phyloP scores from a whole-genome alignment of 2,113 vertebrate genomes.

The Fregetta grallaria region DNA sequence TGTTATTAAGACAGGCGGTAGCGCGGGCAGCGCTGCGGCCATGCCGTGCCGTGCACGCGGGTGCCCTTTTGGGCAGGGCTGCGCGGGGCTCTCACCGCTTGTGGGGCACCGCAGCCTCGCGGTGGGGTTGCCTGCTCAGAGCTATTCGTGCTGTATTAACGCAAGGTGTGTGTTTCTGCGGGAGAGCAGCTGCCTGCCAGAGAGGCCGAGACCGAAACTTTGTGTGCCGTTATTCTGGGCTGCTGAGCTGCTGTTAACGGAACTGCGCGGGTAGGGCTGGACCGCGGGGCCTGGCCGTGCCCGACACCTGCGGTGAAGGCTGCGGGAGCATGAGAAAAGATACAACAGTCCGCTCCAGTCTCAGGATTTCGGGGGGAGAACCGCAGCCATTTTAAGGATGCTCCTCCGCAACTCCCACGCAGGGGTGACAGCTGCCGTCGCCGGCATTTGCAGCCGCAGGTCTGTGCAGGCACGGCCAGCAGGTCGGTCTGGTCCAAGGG shows the following conservation, averaged over 20 bases:
- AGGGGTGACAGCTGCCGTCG: rapidly evolving
- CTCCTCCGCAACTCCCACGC: rapidly evolving
- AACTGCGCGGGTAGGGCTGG: rapidly evolving
- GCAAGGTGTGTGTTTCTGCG: neutral
- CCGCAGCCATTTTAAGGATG: rapidly evolving
- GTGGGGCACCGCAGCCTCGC: neutral
- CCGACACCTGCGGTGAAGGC: rapidly evolving
- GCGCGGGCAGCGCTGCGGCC: rapidly evolving
- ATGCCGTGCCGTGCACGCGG: rapidly evolving
- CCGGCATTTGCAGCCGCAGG: neutral
- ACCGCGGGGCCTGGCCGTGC: neutral
- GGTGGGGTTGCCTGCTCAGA: neutral
- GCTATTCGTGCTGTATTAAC: neutral
- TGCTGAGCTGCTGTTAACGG: neutral
- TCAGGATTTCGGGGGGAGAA: neutral
- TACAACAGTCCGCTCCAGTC: no score
- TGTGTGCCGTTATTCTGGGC: rapidly evolving
- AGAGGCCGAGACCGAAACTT: neutral
- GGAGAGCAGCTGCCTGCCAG: neutral
- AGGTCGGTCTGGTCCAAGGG: neutral
- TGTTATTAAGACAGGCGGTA: neutral
- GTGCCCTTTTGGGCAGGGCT: neutral
- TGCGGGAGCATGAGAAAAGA: rapidly evolving
- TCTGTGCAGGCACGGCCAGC: neutral
- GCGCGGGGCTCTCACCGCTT: rapidly evolving